Percentiles rank a stretch among this genome's conserved stretches.
Conservation (phyloP, 1,140 invertebrate genomes). For the Cherax destructor region DNA sequence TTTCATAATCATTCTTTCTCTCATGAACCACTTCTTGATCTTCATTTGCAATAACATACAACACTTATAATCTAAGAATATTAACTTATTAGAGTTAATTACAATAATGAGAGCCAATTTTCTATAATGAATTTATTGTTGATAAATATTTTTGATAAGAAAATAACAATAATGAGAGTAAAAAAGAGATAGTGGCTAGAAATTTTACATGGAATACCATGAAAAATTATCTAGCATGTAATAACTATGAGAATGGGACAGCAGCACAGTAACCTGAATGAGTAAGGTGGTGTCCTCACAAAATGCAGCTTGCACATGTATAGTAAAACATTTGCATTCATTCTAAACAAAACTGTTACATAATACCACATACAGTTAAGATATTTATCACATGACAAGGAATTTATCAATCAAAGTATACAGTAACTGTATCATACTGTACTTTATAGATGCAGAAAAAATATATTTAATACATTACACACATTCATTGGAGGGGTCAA, state of each 20-base stretch:
- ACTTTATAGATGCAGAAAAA: not conserved
- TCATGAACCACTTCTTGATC: no score
- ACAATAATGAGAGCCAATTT: constrained; percentile 3
- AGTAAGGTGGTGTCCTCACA: not conserved
- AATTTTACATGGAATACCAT: not conserved
- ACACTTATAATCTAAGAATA: no score
- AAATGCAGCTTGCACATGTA: not conserved
- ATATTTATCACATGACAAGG: constrained; percentile 3
- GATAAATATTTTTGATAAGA: constrained; percentile 12
- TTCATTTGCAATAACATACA: no score
- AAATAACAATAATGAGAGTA: constrained; percentile 16
- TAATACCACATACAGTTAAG: not conserved
- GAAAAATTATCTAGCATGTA: not conserved
- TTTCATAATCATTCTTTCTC: no score
- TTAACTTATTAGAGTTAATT: no score
- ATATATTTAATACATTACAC: constrained; percentile 9
- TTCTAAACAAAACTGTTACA: not conserved
- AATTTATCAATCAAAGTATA: not conserved
- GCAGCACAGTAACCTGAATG: not conserved
- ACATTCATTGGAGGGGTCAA: not conserved
- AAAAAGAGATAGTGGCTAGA: not conserved
- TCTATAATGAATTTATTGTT: constrained; percentile 2
- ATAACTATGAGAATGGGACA: constrained; percentile 9
- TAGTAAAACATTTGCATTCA: not conserved
- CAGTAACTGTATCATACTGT: not conserved